Evolutionary conservation across 1,140 invertebrate genomes (phyloP).

Genomic region (Anadara kagoshimensis): DNA sequence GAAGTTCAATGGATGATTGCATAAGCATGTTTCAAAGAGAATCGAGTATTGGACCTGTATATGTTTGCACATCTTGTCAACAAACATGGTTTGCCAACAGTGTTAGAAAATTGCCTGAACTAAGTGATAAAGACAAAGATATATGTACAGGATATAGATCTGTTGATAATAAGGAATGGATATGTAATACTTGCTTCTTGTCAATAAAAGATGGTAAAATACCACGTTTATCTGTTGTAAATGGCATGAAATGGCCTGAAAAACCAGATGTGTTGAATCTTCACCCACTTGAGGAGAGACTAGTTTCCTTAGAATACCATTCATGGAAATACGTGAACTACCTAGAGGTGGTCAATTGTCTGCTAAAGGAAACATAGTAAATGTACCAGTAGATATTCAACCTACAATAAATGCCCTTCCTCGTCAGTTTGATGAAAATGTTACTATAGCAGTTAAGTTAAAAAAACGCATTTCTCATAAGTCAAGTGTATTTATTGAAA

Average conservation of each 20-base stretch:
- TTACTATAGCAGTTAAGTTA: constrained; percentile 35
- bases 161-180: constrained; percentile 10
- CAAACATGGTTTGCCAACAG: constrained; percentile 32
- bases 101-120: not conserved
- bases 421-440: not conserved
- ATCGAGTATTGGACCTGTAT: not conserved
- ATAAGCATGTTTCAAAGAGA: not conserved
- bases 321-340: constrained; percentile 46
- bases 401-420: constrained; percentile 41
- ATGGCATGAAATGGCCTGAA: constrained; percentile 39
- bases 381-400: constrained; percentile 44
- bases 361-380: constrained; percentile 41
- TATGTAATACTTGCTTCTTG: constrained; percentile 26
- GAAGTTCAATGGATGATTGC: not conserved
- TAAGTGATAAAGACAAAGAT: not conserved
- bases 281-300: constrained; percentile 32
- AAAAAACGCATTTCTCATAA: constrained; percentile 34
- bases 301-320: constrained; percentile 40
- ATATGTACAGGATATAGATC: not conserved
- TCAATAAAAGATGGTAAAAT: constrained; percentile 21
- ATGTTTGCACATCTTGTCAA: constrained; percentile 22
- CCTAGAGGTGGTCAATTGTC: constrained; percentile 35
- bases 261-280: constrained; percentile 34
- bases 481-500: constrained; percentile 28
- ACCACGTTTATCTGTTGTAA: constrained; percentile 26